Evolutionary conservation across 30 jellyfish, hydroid and myxozoan species (phyloP), one percentile per base, ranked within the genome.

Genomic region (Aurelia coerulea): DNA sequence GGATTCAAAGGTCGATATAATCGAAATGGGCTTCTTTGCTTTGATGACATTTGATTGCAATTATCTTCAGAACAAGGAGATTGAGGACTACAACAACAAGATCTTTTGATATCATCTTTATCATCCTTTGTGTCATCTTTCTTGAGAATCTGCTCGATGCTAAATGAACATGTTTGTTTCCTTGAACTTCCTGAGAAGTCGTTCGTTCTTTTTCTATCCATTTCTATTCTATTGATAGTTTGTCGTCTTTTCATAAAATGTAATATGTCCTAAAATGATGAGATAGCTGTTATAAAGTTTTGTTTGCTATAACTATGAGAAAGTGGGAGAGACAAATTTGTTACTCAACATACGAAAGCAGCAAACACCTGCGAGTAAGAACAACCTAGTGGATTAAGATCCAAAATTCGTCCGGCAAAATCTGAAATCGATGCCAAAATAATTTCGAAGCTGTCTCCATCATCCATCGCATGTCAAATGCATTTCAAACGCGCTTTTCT

Each of bases 111-210:
- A 11, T 65, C 59, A 15, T 33, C 19, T 32, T 79, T 35, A 17
- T 14, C 73, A 1, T 79, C 73, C 16, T 66, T 62, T 18, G 19
- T 63, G 14, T 51, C 72, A 53, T 73, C 87, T 50, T 68, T 65
- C 59, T 53, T 71, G 70, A 84, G 50, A 68, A 84, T 84, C 18
- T 62, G 65, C 23, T 84, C 93, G 41, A 84, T 84, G 88, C 93
- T 84, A 71, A 84, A 84, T 31, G 93, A 84, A 56, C 69, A 84
- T 13, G 87, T 37, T 39, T 51, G 60, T 49, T 76, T 76, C 12
- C 62, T 23, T 62, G 35, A 54, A 62, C 5, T 17, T 68, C 71
- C 34, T 16, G 80, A 50, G 13, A 68, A 46, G 29, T 81, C 58
- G 14, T 56, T 68, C 32, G 42, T 39, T 54, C 54, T 67, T 59